Base-by-base conservation (phyloP, 1,140 invertebrate species). In the Drosophila carrolli region DNA sequence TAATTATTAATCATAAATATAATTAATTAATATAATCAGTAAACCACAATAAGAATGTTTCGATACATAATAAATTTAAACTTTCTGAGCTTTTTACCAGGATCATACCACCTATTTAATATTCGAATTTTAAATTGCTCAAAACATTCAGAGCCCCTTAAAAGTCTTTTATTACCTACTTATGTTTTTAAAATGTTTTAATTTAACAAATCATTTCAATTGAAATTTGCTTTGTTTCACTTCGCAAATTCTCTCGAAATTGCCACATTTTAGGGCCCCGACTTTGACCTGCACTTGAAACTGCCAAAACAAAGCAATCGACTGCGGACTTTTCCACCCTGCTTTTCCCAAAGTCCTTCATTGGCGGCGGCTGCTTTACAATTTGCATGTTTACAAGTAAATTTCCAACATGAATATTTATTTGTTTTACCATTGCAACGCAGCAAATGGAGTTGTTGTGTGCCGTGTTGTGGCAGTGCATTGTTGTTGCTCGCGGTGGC, bases 341-440 rank as follows among this genome's bases (percentile, higher is more conserved):
- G 58, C 14, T 41, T 7, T 23, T 19, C 38, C 27, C 19, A 10
- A n/a, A 47, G 29, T 71, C 41, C 53, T 41, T 58, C 44, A 71
- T 71, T 58, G 67, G 53, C 44, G 47, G 47, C 27, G 68, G 66
- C 68, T 71, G 68, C 68, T 55, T 71, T 55, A 50, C 68, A 80
- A 80, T 56, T 68, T 75, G 66, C 77, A 75, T 79, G 77, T 79
- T 79, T 79, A 68, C 77, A 68, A 75, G 77, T 60, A 75, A 68
- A 75, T 67, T 76, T 60, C 40, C 55, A 51, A 47, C 67, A 68
- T 73, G 60, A 76, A 82, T 82, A 78, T 82, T 78, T 78, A 67
- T 74, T 66, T 75, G 70, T 81, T 80, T 59, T 61, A 43, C 61
- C 73, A 76, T 76, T 76, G 61, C 71, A 75, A 56, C 43, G 67